These are phyloP conservation scores for Ceryle rudis DNA, from an alignment of 2,797 vertebrate genomes.

Conservation along the genomic window DNA sequence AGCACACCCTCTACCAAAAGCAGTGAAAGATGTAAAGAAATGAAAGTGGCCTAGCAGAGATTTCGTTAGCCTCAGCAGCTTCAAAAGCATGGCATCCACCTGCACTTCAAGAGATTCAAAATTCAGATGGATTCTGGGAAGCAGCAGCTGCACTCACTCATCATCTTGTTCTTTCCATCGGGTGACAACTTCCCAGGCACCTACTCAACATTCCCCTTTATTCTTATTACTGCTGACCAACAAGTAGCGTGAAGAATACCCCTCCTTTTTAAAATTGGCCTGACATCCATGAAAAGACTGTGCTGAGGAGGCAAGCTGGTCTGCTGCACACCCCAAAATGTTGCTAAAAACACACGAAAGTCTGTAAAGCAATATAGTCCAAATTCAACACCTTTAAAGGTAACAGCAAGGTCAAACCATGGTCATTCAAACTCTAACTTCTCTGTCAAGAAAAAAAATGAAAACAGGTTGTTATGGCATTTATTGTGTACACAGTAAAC, in stretches of 20 bases:
- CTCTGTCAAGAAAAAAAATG: neutral
- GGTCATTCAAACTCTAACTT: neutral
- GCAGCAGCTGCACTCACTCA: neutral
- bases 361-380: neutral
- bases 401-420: neutral
- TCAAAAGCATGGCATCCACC: neutral
- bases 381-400: neutral
- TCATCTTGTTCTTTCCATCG: neutral
- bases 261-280: neutral
- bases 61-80: neutral
- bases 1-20: neutral
- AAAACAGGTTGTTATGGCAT: neutral
- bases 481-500: neutral
- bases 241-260: neutral
- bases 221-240: neutral
- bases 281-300: neutral
- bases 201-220: neutral
- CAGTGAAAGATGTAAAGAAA: neutral
- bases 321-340: neutral
- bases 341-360: neutral
- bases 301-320: neutral
- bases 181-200: neutral
- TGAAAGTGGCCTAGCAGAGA: neutral
- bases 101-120: neutral
- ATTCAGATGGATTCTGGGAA: neutral